Base-by-base conservation (phyloP, 2,797 vertebrate species). In the Gymnoscopelus braueri region DNA sequence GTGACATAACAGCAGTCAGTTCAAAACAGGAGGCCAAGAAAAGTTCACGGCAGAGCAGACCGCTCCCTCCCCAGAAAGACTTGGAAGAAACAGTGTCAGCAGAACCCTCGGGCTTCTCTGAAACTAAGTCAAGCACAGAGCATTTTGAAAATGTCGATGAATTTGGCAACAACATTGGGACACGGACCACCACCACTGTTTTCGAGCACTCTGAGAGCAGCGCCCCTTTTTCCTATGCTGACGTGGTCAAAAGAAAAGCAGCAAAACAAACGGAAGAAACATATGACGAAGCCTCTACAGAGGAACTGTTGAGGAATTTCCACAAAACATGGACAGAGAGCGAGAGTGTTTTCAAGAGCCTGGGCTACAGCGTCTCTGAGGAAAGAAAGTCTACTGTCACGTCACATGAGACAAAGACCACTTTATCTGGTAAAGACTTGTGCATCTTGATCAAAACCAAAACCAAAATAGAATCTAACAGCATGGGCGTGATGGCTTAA, bases 251-350 rank as follows among this genome's bases (percentile, higher is more conserved):
- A 73, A 94, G 90, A 68, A 80, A 93, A 14, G 91, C 93, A 67
- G 84, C 75, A 55, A 86, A 23, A 12, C 72, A 4, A 60, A 78
- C 85, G 11, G 84, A 90, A 12, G 84, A 90, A 54, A 83, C 83
- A 12, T 79, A 92, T 1, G 91, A 91, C 7, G 81, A 89, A 3
- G 91, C 93, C 1, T 92, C 95, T 0, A 94, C 95, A 0, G 91
- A 95, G 67, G 93, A 92, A 39, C 79, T 96, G 84, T 84, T 95
- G 68, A 94, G 89, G 69, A 95, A 96, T 85, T 96, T 97, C 82
- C 94, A 95, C 63, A 89, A 96, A 79, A 94, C 94, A 0, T 96
- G 95, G 95, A 92, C 94, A n/a, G 96, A 96, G 84, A 96, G 94
- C 48, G 95, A 96, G 87, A 91, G 88, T 0, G 92, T 96, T 66